phyloP scores from a whole-genome alignment of 2,797 vertebrate species.

The Poeciliopsis presidionis region DNA sequence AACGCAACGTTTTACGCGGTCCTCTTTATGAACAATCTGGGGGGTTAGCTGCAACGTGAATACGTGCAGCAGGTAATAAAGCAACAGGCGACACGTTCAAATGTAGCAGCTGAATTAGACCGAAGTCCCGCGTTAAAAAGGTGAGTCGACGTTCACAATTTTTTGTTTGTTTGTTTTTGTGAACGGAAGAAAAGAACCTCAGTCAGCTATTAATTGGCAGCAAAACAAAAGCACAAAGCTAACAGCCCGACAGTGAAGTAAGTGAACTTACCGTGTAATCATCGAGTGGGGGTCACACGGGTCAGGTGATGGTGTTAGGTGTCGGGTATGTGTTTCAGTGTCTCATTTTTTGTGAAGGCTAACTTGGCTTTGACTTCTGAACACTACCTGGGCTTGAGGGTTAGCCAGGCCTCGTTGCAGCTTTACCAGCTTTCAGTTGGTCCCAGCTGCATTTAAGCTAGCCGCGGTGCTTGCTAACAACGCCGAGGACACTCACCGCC shows the following conservation, averaged over 20 bases:
- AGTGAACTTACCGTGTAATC: constrained; percentile 1
- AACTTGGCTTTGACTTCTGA: constrained; percentile 14
- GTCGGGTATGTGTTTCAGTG: not conserved
- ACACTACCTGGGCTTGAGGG: not conserved
- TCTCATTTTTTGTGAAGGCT: not conserved
- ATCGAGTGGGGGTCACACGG: not conserved
- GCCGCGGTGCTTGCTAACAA: constrained; percentile 40
- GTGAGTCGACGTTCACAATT: not conserved
- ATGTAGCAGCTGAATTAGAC: not conserved
- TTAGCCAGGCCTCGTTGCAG: constrained; percentile 11
- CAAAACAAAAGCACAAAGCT: not conserved
- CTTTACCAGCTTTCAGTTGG: constrained; percentile 36
- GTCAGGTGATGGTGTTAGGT: not conserved
- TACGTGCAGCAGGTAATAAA: not conserved
- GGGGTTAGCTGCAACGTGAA: not conserved
- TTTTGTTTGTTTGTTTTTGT: not conserved
- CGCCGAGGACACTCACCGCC: constrained; percentile 17
- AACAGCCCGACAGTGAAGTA: not conserved
- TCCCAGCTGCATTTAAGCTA: constrained; percentile 39
- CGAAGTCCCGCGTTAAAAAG: no score
- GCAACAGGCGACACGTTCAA: constrained; percentile 8
- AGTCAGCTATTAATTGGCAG: not conserved
- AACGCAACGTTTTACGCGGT: not conserved
- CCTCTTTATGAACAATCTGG: not conserved
- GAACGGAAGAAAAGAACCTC: not conserved